Base-by-base conservation (phyloP, 2,113 vertebrate species). In the Oncorhynchus gorbuscha region DNA sequence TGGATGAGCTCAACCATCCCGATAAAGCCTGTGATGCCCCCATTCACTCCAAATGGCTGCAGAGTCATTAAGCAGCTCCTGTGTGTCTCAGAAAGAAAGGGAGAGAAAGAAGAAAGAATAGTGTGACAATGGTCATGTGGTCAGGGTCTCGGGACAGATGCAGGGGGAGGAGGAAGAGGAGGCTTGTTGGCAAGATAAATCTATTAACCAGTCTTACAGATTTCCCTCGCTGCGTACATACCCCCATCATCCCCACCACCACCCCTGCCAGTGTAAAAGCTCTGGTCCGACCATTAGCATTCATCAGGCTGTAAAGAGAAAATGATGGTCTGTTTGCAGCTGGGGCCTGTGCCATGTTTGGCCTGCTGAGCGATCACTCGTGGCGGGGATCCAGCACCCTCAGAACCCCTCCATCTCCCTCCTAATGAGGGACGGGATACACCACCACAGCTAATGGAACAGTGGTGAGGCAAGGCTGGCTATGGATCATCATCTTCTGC, bases 141-240 rank as follows among this genome's bases (percentile, higher is more conserved):
- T 86, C 81, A 61, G 74, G 71, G 76, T 59, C 61, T 88, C 81
- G 66, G 80, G 81, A 89, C 84, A 89, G 88, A 78, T 81, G 32
- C 80, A 83, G 84, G 64, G 12, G 64, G 78, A 48, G 28, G 58
- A 79, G 59, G 64, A 81, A 62, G 76, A 64, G 39, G 71, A 18
- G 18, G 39, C 48, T 73, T 20, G 71, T 45, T 73, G 66, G 66
- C 30, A 39, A 13, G 88, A 89, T 84, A 76, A 87, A 87, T 84
- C 84, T 86, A 84, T 92, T 88, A 83, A 83, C 74, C 67, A 82
- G 83, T 89, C 86, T 77, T 86, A 86, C 76, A 84, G 76, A 76
- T 71, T 71, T 14, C 18, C 83, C 81, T 90, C 85, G 83, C 79
- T 83, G 81, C 75, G 76, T 81, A 73, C 76, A 69, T 67, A 81